Evolutionary conservation across 2,888 invertebrate genomes (phyloP), one percentile per base, ranked within the genome.

Genomic region (Agrilus mali): DNA sequence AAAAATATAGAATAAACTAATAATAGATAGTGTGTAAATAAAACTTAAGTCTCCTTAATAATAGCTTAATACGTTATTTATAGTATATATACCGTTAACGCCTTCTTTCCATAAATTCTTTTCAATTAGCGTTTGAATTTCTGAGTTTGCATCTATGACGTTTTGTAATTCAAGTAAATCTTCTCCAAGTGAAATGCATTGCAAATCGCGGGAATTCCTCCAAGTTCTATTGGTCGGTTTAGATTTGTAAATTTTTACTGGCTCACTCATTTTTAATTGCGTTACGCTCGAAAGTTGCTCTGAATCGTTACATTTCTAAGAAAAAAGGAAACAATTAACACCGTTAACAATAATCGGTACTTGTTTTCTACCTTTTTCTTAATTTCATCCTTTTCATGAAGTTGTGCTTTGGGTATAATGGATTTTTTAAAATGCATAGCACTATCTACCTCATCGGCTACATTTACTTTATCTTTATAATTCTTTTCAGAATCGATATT

Each of bases 181-280:
- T 53, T 77, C 75, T 0, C 78, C 78, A 15, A 77, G 61, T 43
- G 76, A 75, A 53, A 77, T 74, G 53, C 75, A 76, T 44, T 74
- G 73, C 44, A 77, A 65, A 55, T 78, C 77, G 57, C 73, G 67
- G 33, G 75, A 74, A 1, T 75, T 73, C 44, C 74, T 71, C 76
- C 77, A 78, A 4, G 75, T 77, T 57, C 73, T 74, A 33, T 49
- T 51, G 6, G 55, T 42, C 17, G 58, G 55, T 51, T 61, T 63
- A 7, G 64, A 58, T 47, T 63, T 63, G 42, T 71, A 69, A 7
- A 74, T 69, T 52, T 75, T 74, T 7, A 72, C 65, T 0, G 67
- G 61, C 40, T 67, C 67, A 4, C 13, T 33, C 14, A 35, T 33
- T 3, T 31, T 27, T 16, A 41, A 31, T 13, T 42, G 41, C 7